Evolutionary conservation across 2,888 invertebrate species (phyloP).

Genomic region (Conops quadrifasciatus): DNA sequence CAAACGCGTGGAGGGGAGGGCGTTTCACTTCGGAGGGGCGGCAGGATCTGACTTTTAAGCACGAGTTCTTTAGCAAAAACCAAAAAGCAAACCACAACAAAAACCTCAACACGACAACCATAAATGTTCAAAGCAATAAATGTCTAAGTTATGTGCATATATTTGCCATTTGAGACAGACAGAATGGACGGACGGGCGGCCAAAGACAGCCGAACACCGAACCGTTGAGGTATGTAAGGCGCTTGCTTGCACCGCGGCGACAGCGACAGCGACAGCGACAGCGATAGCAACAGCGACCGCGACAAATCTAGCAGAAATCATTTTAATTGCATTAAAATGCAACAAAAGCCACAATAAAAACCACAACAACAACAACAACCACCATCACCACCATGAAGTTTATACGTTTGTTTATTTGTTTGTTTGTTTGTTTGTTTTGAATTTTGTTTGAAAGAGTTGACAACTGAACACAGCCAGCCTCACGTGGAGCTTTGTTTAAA

Average conservation of each 20-base stretch:
- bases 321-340: slow-evolving; percentile 31
- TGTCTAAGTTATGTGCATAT: slow-evolving; percentile 35
- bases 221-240: neutral
- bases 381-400: neutral
- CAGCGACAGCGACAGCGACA: neutral
- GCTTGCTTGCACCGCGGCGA: neutral
- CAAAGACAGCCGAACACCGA: too few relatives aligned
- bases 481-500: neutral
- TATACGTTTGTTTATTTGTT: neutral
- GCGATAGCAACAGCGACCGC: neutral
- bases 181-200: slow-evolving; percentile 13
- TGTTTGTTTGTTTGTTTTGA: slow-evolving; percentile 4
- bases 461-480: neutral
- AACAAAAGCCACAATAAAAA: slow-evolving; percentile 1
- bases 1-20: too few relatives aligned
- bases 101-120: slow-evolving; percentile 32
- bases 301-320: slow-evolving; percentile 13
- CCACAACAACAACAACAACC: slow-evolving; percentile 17
- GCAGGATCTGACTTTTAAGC: neutral
- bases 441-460: neutral
- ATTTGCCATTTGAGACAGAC: slow-evolving; percentile 21
- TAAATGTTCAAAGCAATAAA: slow-evolving; percentile 29
- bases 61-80: neutral
- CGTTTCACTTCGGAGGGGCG: too few relatives aligned
- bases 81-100: slow-evolving; percentile 7